phyloP scores from a whole-genome alignment of 2,797 vertebrate species.

The Chelon labrosus region DNA sequence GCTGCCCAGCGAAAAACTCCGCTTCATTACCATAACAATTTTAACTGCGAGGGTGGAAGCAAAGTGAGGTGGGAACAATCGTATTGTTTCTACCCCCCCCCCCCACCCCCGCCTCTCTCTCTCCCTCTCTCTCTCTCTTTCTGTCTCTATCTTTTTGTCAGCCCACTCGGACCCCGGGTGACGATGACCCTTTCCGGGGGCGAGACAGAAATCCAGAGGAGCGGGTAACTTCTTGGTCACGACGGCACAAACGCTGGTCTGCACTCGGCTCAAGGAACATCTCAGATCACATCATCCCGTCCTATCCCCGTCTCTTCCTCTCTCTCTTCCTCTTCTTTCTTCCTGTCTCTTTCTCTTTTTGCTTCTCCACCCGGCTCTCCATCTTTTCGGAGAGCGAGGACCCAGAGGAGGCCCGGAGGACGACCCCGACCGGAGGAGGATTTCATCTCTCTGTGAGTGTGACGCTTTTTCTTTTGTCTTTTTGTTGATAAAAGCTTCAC shows the following conservation, averaged over 20 bases:
- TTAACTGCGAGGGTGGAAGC: slow-evolving; percentile 74
- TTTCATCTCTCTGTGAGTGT: slow-evolving; percentile 47
- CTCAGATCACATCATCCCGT: not conserved
- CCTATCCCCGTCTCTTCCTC: not conserved
- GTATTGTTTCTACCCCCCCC: slow-evolving; percentile 57
- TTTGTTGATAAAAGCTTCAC: too few relatives aligned
- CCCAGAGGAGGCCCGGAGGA: slow-evolving; percentile 13
- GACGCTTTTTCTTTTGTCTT: slow-evolving; percentile 5
- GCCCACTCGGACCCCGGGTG: slow-evolving; percentile 75
- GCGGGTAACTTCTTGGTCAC: slow-evolving; percentile 40
- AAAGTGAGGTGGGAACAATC: slow-evolving; percentile 76
- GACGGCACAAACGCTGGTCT: slow-evolving; percentile 21
- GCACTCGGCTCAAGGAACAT: slow-evolving; percentile 1
- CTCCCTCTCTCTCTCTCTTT: slow-evolving; percentile 1
- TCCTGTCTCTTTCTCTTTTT: not conserved
- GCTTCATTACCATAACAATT: slow-evolving; percentile 83
- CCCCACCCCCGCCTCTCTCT: slow-evolving; percentile 1
- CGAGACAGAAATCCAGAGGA: slow-evolving; percentile 54
- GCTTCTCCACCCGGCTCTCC: not conserved
- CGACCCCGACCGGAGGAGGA: slow-evolving; percentile 10
- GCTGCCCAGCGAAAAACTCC: slow-evolving; percentile 57
- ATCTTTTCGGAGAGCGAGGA: slow-evolving; percentile 4
- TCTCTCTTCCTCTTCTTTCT: not conserved
- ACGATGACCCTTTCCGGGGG: slow-evolving; percentile 69
- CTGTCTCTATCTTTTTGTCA: slow-evolving; percentile 61